Evolutionary conservation across 2,113 vertebrate genomes (phyloP).

Genomic region (Paraplagusia blochii): DNA sequence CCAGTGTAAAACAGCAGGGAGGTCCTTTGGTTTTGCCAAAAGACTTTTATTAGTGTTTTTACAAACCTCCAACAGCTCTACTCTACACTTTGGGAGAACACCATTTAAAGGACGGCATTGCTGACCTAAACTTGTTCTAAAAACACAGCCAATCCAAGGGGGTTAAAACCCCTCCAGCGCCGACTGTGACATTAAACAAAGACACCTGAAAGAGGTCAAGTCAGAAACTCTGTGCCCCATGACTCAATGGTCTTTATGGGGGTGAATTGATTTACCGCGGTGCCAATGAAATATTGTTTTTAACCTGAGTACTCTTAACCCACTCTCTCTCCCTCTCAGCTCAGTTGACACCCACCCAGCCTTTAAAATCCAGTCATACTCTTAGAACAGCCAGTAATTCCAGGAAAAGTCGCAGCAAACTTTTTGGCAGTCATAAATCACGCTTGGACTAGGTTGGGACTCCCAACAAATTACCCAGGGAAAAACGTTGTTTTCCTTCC

Average conservation of each 20-base stretch:
- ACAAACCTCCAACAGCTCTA: constrained; percentile 7
- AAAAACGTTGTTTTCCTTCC: constrained; percentile 56
- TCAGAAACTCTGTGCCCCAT: constrained; percentile 26
- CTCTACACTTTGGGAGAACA: constrained; percentile 24
- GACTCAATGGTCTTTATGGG: constrained; percentile 25
- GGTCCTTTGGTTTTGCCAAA: neutral
- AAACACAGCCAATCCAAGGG: constrained; percentile 17
- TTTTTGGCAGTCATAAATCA: constrained; percentile 71
- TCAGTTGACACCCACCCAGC: constrained; percentile 7
- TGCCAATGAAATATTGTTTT: constrained; percentile 63
- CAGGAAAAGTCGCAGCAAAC: constrained; percentile 68
- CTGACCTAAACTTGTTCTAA: constrained; percentile 41
- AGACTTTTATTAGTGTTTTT: constrained; percentile 20
- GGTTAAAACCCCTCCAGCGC: neutral
- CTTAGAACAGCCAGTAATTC: constrained; percentile 54
- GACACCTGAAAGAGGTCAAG: constrained; percentile 18
- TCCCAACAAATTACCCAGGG: constrained; percentile 50
- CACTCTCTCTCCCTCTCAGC: too few relatives aligned
- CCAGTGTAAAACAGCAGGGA: constrained; percentile 5
- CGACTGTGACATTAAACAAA: constrained; percentile 2
- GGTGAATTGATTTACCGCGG: constrained; percentile 60
- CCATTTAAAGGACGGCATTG: constrained; percentile 21
- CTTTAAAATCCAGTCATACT: constrained; percentile 3
- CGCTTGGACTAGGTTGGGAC: constrained; percentile 46
- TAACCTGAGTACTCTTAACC: constrained; percentile 42